These are phyloP conservation scores for Syrmaticus mikado DNA, from an alignment of 2,113 vertebrate species.

Conservation along the genomic window DNA sequence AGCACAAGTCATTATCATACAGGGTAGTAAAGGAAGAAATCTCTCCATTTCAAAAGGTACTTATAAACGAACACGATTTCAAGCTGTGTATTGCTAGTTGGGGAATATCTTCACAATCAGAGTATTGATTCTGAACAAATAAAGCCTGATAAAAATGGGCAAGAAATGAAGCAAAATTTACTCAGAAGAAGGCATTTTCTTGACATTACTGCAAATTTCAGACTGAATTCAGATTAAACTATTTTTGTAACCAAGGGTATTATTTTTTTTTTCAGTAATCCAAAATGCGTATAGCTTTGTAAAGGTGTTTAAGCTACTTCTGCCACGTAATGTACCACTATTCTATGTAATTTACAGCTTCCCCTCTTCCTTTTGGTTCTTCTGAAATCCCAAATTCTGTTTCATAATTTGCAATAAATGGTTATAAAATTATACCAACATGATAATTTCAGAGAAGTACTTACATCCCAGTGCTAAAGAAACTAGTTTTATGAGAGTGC, in stretches of 20 bases:
- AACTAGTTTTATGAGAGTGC: constrained; percentile 24
- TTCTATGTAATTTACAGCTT: neutral
- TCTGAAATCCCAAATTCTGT: neutral
- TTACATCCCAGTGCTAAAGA: constrained; percentile 18
- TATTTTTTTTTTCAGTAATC: neutral
- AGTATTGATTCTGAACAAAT: neutral
- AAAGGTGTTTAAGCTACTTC: neutral
- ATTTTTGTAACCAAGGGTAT: neutral
- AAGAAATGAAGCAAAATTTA: neutral
- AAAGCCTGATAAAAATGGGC: neutral
- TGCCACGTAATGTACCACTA: neutral
- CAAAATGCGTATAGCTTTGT: neutral
- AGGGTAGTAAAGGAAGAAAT: neutral
- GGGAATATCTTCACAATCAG: neutral
- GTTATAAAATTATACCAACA: neutral
- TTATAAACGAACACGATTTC: neutral
- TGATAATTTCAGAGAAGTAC: constrained; percentile 14
- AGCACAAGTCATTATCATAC: neutral
- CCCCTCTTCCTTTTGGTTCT: neutral
- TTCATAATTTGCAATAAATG: neutral
- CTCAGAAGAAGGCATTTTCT: neutral
- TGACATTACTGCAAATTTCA: neutral
- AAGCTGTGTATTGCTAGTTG: neutral
- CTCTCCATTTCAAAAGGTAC: neutral
- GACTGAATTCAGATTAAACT: neutral